Conservation (phyloP, 2,797 vertebrate species). For the Podarcis lilfordi region DNA sequence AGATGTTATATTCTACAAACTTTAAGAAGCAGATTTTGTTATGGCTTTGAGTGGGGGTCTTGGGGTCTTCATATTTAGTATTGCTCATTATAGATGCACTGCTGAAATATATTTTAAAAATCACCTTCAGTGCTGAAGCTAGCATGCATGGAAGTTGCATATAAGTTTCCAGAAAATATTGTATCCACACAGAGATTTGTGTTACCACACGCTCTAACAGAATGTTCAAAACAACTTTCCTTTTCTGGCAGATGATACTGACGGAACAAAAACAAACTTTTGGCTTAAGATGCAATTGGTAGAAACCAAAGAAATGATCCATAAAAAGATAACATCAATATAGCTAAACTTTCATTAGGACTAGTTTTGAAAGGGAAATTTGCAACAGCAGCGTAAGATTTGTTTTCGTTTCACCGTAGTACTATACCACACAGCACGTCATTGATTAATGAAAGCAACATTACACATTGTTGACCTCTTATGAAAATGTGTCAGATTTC, state of each 20-base stretch:
- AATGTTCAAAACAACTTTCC: conserved; percentile 23
- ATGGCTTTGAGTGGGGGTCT: neutral
- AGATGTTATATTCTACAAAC: neutral
- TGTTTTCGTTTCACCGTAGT: conserved; percentile 36
- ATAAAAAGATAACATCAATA: conserved; percentile 13
- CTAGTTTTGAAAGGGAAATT: conserved; percentile 8
- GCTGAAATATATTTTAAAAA: conserved; percentile 5
- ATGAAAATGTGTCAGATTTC: conserved; percentile 60
- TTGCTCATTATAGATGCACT: neutral
- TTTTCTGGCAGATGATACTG: conserved; percentile 13
- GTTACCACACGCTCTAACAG: conserved; percentile 32
- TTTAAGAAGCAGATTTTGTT: neutral
- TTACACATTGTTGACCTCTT: conserved; percentile 54
- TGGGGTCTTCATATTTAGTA: neutral
- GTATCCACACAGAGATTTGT: neutral
- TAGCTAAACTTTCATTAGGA: conserved; percentile 21
- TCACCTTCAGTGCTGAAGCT: neutral
- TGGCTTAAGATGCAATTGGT: neutral
- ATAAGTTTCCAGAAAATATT: neutral
- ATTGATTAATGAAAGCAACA: conserved; percentile 62
- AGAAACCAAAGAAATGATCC: neutral
- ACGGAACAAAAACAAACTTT: conserved; percentile 6
- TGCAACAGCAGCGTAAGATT: neutral
- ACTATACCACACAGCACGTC: conserved; percentile 53
- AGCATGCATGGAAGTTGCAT: conserved; percentile 27